Evolutionary conservation across 2,888 invertebrate species (phyloP).

Genomic region (Eugnorisma glareosa): DNA sequence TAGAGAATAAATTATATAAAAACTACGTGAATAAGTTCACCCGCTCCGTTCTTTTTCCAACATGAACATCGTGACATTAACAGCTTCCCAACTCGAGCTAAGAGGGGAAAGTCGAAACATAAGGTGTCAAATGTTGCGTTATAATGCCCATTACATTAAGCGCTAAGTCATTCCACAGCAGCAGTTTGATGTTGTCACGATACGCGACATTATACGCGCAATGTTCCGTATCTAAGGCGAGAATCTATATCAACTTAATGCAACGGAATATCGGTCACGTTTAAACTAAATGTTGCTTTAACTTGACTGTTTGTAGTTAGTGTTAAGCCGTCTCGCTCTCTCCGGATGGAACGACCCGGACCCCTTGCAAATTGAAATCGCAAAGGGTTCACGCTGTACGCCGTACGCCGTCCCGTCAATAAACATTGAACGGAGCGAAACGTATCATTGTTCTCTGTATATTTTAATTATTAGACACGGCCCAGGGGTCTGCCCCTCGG

Average conservation of each 20-base stretch:
- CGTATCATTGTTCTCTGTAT: slow-evolving; percentile 88
- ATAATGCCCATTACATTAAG: slow-evolving; percentile 60
- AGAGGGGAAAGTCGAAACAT: slow-evolving; percentile 49
- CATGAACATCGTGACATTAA: slow-evolving; percentile 43
- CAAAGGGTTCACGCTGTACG: slow-evolving; percentile 82
- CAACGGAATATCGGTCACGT: slow-evolving; percentile 65
- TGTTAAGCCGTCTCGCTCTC: slow-evolving; percentile 47
- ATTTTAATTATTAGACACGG: slow-evolving; percentile 87
- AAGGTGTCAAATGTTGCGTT: slow-evolving; percentile 63
- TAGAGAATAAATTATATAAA: slow-evolving; percentile 21
- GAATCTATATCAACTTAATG: slow-evolving; percentile 64
- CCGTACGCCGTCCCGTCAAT: slow-evolving; percentile 80
- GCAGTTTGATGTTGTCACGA: slow-evolving; percentile 61
- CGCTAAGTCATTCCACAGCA: slow-evolving; percentile 56
- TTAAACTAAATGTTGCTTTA: slow-evolving; percentile 61
- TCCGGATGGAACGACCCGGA: slow-evolving; percentile 52
- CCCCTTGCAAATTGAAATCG: slow-evolving; percentile 86
- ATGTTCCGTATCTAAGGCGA: slow-evolving; percentile 62
- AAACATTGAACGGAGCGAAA: slow-evolving; percentile 86
- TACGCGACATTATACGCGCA: slow-evolving; percentile 63
- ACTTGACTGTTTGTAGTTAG: slow-evolving; percentile 62
- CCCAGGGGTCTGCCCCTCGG: slow-evolving; percentile 77
- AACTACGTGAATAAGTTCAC: slow-evolving; percentile 23
- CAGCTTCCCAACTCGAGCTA: slow-evolving; percentile 52
- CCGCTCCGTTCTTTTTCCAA: slow-evolving; percentile 29